Evolutionary conservation across 2,888 invertebrate genomes (phyloP).

Genomic region (Drosophila rubida): DNA sequence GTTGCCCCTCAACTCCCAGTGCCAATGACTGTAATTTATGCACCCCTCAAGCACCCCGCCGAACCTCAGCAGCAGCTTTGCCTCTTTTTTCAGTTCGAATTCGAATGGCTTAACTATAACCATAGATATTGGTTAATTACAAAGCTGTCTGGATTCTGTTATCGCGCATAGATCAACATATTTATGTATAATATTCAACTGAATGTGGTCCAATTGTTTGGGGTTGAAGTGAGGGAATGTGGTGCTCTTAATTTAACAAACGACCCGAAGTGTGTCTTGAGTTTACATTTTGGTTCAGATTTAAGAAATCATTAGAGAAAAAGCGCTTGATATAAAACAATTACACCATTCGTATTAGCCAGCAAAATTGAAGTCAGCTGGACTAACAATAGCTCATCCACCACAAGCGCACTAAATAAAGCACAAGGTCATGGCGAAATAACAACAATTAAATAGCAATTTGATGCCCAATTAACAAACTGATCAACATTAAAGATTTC

Average conservation of each 20-base stretch:
- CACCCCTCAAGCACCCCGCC: conserved; percentile 44
- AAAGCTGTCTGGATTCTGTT: conserved; percentile 47
- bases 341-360: conserved; percentile 3
- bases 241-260: background rate
- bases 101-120: conserved; percentile 51
- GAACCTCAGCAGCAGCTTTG: too few relatives aligned
- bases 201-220: background rate
- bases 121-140: conserved; percentile 70
- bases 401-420: conserved; percentile 2
- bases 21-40: conserved; percentile 63
- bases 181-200: conserved; percentile 31
- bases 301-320: background rate
- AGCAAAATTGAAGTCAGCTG: conserved; percentile 5
- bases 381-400: conserved; percentile 15
- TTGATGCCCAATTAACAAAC: conserved; percentile 59
- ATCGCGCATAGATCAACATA: conserved; percentile 43
- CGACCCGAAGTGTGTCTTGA: background rate
- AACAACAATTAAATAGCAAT: conserved; percentile 62
- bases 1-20: conserved; percentile 24
- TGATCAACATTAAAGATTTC: conserved; percentile 24
- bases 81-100: conserved; percentile 33
- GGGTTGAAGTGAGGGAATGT: background rate
- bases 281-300: background rate
- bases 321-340: background rate
- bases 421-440: conserved; percentile 55